These are phyloP conservation scores for Vultur gryphus DNA, from an alignment of 2,797 vertebrate species.

Conservation along the genomic window DNA sequence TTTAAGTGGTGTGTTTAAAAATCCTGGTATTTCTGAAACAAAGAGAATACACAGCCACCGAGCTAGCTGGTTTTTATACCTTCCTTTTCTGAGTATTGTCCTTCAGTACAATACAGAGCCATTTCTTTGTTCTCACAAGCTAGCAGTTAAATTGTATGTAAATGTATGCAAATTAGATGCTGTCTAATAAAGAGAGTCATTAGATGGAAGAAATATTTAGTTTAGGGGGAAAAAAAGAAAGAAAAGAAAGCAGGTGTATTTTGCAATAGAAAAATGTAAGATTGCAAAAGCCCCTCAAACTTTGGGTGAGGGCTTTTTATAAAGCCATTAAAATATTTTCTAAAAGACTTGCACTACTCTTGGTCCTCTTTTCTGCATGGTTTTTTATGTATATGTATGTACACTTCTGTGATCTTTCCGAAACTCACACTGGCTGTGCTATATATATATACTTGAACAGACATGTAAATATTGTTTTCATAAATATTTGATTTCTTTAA, in stretches of 20 bases:
- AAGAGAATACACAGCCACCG: conserved; percentile 75
- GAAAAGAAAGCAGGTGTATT: conserved; percentile 81
- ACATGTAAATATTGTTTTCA: background rate
- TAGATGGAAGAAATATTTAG: conserved; percentile 87
- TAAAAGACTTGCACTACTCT: conserved; percentile 57
- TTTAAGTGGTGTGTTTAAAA: conserved; percentile 74
- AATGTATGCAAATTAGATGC: conserved; percentile 86
- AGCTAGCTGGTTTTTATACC: conserved; percentile 79
- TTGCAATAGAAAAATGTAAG: conserved; percentile 75
- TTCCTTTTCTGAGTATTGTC: conserved; percentile 80
- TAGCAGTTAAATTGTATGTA: conserved; percentile 86
- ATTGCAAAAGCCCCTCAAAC: conserved; percentile 72
- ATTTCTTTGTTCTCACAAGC: conserved; percentile 84
- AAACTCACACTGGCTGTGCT: background rate
- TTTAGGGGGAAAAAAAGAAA: conserved; percentile 55
- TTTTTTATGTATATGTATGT: conserved; percentile 36
- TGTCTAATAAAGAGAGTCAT: conserved; percentile 86
- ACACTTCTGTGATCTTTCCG: background rate
- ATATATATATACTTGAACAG: background rate
- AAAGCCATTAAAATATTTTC: conserved; percentile 75
- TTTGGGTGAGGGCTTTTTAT: conserved; percentile 69
- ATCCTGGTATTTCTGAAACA: conserved; percentile 78
- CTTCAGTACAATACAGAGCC: conserved; percentile 80
- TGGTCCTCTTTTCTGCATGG: conserved; percentile 53
- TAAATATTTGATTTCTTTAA: background rate